Evolutionary conservation across 2,113 vertebrate species (phyloP), one percentile per base, ranked within the genome.

Genomic region (Mesembrinibis cayennensis): DNA sequence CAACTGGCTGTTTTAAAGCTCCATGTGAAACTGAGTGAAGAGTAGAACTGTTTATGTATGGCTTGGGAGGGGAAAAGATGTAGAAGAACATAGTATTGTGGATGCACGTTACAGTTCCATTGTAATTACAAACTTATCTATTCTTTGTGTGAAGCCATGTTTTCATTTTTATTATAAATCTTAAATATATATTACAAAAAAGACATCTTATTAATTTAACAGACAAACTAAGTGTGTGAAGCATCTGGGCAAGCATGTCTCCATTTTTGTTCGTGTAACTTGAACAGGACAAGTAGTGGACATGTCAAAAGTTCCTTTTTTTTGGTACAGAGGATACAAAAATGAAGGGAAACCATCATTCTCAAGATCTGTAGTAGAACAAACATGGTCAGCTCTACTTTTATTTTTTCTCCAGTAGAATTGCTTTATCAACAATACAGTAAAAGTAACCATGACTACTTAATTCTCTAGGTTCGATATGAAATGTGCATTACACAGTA

Each of bases 131-230:
- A 30, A 82, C 62, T 89, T 93, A 23, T 2, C 74, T 95, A 44
- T 93, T 90, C 96, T 95, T 96, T 96, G 94, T 97, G 96, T 97
- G 93, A 96, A 95, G 80, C 76, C 74, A 94, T 76, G 73, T 97
- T 97, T 96, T 95, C 85, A 70, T 79, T 93, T 96, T 95, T 97
- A 96, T 96, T 95, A 97, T 76, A 87, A 96, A 96, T 87, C 93
- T 97, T 96, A 89, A 97, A 89, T 97, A 72, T 38, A 93, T 73
- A 92, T 98, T 97, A 97, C 93, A 97, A 89, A 95, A 87, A 76
- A 23, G 29, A n/a, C 45, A 77, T 85, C 45, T 69, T 55, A 26
- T 65, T 95, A 90, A 93, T 88, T 67, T 80, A 87, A 93, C 84
- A 93, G 96, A 83, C 55, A 94, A 95, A 92, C 11, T 49, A 93